Percentiles rank a stretch among this genome's conserved stretches.
Evolutionary conservation across 92 coral and sea anemone species (phyloP).

Genomic region (Heliopora coerulea): DNA sequence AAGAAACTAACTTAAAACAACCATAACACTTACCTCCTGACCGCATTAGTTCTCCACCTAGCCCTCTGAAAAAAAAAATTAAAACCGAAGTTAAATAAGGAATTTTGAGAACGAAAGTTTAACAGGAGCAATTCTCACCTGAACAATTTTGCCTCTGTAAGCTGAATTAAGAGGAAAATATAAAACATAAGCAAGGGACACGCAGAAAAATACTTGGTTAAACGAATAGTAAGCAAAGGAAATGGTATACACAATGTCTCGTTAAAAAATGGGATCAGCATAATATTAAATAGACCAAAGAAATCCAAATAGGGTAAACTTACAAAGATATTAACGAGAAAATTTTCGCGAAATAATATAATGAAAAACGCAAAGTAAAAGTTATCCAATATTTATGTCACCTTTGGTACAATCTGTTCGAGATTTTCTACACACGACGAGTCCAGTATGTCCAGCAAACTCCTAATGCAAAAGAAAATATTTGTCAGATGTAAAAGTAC

Average conservation of each 20-base stretch:
- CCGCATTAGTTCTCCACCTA: conserved; percentile 93
- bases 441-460: conserved; percentile 55
- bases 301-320: too few relatives aligned
- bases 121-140: conserved; percentile 49
- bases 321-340: too few relatives aligned
- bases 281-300: too few relatives aligned
- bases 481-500: too few relatives aligned
- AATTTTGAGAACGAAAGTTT: neutral
- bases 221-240: too few relatives aligned
- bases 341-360: too few relatives aligned
- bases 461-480: conserved; percentile 45
- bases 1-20: too few relatives aligned
- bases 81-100: neutral
- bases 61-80: conserved; percentile 57
- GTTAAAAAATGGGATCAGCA: too few relatives aligned
- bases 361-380: too few relatives aligned
- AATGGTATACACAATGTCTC: too few relatives aligned
- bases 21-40: conserved; percentile 82
- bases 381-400: conserved; percentile 10
- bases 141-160: conserved; percentile 72
- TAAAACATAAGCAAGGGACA: too few relatives aligned
- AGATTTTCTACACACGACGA: conserved; percentile 52
- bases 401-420: conserved; percentile 79
- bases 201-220: too few relatives aligned
- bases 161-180: conserved; percentile 50